phyloP scores from a whole-genome alignment of 2,888 invertebrate genomes.

The Luperina testacea region DNA sequence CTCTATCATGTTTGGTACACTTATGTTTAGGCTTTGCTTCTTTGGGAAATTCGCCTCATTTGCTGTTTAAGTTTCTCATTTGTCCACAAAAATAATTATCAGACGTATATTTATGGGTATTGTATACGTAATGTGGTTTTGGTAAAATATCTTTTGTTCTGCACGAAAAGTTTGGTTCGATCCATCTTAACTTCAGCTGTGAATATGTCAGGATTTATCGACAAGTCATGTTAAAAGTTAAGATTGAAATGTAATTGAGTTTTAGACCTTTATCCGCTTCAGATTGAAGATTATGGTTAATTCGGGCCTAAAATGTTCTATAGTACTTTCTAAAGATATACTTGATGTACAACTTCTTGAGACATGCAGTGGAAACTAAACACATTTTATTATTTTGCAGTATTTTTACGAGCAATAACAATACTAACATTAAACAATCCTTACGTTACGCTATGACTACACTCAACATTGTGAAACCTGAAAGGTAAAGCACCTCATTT shows the following conservation, averaged over 20 bases:
- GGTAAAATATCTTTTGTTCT: constrained; percentile 11
- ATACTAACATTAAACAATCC: too few relatives aligned
- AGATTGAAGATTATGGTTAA: constrained; percentile 7
- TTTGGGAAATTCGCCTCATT: constrained; percentile 38
- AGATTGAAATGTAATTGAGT: constrained; percentile 37
- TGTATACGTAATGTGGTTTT: constrained; percentile 18
- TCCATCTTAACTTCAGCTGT: constrained; percentile 27
- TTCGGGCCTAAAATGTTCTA: constrained; percentile 9
- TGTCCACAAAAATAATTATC: constrained; percentile 27
- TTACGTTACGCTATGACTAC: background rate
- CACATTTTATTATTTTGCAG: background rate
- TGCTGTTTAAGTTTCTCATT: constrained; percentile 42
- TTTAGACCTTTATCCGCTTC: constrained; percentile 24
- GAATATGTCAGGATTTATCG: constrained; percentile 39
- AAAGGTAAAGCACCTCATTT: background rate
- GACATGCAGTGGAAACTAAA: background rate
- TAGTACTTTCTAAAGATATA: constrained; percentile 5
- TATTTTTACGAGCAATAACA: background rate
- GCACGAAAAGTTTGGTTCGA: constrained; percentile 18
- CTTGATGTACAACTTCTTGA: background rate
- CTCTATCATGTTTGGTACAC: constrained; percentile 41
- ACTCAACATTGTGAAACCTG: background rate
- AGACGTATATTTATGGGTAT: constrained; percentile 6
- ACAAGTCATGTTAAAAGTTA: constrained; percentile 36
- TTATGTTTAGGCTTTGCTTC: constrained; percentile 44